Conservation (phyloP, 2,888 invertebrate genomes). For the Meiosimyza decipiens region DNA sequence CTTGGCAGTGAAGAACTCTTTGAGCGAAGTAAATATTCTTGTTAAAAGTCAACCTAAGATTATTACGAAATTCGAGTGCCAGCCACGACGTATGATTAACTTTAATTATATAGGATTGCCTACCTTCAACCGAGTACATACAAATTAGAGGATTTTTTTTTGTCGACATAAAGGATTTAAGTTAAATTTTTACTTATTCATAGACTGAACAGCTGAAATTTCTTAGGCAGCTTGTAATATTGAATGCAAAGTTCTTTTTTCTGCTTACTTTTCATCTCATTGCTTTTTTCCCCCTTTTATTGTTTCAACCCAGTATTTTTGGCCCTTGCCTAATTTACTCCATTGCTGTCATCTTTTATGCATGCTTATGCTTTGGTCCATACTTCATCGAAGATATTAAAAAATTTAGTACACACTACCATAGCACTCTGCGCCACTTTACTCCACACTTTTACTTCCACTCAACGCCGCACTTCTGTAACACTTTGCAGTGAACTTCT, state of each 20-base stretch:
- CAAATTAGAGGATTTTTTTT: no score
- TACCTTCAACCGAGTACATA: no score
- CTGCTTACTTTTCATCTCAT: neutral
- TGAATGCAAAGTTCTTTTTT: no score
- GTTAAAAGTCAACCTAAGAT: no score
- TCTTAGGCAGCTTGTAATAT: neutral
- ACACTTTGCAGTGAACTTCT: constrained; percentile 5
- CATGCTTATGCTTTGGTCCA: constrained; percentile 7
- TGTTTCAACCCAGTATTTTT: neutral
- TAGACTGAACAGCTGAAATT: neutral
- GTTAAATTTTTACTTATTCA: no score
- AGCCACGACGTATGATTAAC: no score
- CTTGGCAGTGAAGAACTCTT: no score
- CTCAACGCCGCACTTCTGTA: neutral
- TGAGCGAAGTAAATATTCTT: no score
- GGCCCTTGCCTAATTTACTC: neutral
- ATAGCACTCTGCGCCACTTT: neutral
- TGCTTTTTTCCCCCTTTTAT: neutral
- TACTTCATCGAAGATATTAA: neutral
- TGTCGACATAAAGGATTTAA: no score
- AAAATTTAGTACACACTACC: neutral
- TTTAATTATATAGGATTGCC: no score
- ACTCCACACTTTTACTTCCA: neutral
- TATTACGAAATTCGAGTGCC: no score
- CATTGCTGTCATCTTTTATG: constrained; percentile 4